Evolutionary conservation across 2,113 vertebrate genomes (phyloP).

Genomic region (Takifugu flavidus): DNA sequence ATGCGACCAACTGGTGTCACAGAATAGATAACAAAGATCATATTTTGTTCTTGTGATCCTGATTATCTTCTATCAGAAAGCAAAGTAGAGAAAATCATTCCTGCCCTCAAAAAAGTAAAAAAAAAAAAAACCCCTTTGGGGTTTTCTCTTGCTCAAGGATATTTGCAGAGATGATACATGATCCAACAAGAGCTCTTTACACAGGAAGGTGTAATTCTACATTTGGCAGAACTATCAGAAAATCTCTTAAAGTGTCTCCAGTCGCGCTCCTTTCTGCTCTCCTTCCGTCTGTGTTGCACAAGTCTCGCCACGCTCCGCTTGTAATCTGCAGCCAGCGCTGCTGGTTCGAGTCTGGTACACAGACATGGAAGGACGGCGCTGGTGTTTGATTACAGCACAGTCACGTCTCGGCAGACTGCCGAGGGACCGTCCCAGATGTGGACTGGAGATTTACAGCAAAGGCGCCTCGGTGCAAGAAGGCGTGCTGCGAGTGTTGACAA

Average conservation of each 20-base stretch:
- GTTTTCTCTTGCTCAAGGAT: too few relatives aligned
- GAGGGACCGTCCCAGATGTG: slow-evolving; percentile 40
- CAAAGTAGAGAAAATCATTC: too few relatives aligned
- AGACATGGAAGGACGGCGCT: slow-evolving; percentile 31
- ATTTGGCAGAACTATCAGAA: slow-evolving; percentile 27
- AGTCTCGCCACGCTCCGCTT: slow-evolving; percentile 38
- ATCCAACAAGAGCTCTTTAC: slow-evolving; percentile 1
- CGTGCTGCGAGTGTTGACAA: background rate
- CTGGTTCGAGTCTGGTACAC: slow-evolving; percentile 24
- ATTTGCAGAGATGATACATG: background rate
- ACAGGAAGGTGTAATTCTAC: slow-evolving; percentile 40
- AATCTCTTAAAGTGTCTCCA: slow-evolving; percentile 28
- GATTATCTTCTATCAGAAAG: too few relatives aligned
- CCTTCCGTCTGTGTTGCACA: slow-evolving; percentile 30
- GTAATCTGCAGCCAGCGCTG: slow-evolving; percentile 27
- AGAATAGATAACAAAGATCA: too few relatives aligned
- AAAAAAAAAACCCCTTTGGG: too few relatives aligned
- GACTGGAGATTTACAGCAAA: slow-evolving; percentile 39
- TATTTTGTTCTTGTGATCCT: too few relatives aligned
- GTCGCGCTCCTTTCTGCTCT: slow-evolving; percentile 29
- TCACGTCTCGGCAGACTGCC: slow-evolving; percentile 39
- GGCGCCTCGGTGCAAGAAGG: slow-evolving; percentile 17
- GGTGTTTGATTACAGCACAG: slow-evolving; percentile 44
- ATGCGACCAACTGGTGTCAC: too few relatives aligned
- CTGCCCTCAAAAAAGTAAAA: too few relatives aligned